Evolutionary conservation across 2,888 invertebrate species (phyloP), one percentile per base, ranked within the genome.

Genomic region (Lithophane leautieri): DNA sequence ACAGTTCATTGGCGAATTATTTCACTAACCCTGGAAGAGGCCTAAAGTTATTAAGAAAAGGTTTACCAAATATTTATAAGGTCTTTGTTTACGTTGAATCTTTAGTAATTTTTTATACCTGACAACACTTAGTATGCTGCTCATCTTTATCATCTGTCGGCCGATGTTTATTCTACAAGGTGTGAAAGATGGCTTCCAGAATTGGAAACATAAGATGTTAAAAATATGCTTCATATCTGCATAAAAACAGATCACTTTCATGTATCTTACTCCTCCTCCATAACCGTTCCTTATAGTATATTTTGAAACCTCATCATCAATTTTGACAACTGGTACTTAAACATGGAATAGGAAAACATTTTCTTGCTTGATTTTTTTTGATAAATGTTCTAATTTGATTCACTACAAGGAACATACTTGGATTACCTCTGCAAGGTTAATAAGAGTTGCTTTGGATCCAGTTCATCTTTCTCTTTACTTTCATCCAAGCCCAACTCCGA

Each of bases 181-280:
- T 66, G 80, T 72, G 63, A 81, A 73, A n/a, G 16, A 81, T 52
- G 14, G 28, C 63, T 80, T 22, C 65, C 80, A 81, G 84, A 50
- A 40, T 61, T 67, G 19, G 8, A 50, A 68, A 58, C 34, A 60
- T 79, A 19, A 60, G 52, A 34, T 44, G 42, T 42, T 52, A 42
- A 62, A 63, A 68, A 50, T 61, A 72, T 68, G 25, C 34, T 61
- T 78, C n/a, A 47, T 56, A 42, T 67, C 28, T 62, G 19, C 7
- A 16, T 50, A 16, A 68, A 40, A 66, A 22, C 34, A 66, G 50
- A 82, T 25, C 4, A 54, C 50, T 62, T 66, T 66, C 47, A 67
- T 34, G 62, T 52, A 56, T 56, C 4, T 42, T 42, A 44, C 60
- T 60, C 8, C 28, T 34, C n/a, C n/a, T n/a, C n/a, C n/a, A n/a